Base-by-base conservation (phyloP, 2,113 vertebrate species). In the Cyanoramphus novaezelandiae region DNA sequence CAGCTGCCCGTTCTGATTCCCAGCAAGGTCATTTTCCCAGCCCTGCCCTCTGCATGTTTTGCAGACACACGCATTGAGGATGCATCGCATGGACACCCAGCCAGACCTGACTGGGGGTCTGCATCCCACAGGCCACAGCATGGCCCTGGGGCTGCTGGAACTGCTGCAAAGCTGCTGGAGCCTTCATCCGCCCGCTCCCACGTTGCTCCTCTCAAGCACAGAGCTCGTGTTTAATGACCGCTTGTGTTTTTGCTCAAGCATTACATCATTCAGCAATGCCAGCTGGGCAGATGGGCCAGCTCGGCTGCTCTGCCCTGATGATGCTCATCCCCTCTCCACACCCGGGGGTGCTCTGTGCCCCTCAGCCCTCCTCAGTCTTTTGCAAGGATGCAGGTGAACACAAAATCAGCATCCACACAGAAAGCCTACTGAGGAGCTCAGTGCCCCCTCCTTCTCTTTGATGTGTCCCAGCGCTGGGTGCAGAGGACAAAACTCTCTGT, bases 1-100 rank as follows among this genome's bases (percentile, higher is more conserved):
- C 93, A 92, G 52, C 83, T 95, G 89, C 43, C 89, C 81, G 33
- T 87, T 95, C 79, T 9, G 5, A 19, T 72, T 95, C 62, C 86
- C 89, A 69, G 88, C 13, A 44, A 82, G 78, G 84, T 84, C 53
- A 14, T 47, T 62, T 83, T 79, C 90, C 80, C 84, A 55, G 53
- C 47, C 62, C 53, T 5, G 10, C 39, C 74, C 59, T 57, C 82
- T 5, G 39, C 64, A 7, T 62, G 77, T 69, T 94, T 43, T 67
- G 74, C 80, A 82, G 88, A 28, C 29, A 2, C 29, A 50, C 1
- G 4, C 47, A 35, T 5, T 0, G 2, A 79, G 47, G 59, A 76
- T 39, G 57, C 46, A 16, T 47, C 5, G 2, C 20, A 17, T 2
- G 1, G 43, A 55, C 31, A 13, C 60, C 37, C 5, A 2, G 37